A percentile compares a stretch with the other conserved stretches of the same genome.
Evolutionary conservation across 1,140 invertebrate species (phyloP).

Genomic region (Agrypnia vestita): DNA sequence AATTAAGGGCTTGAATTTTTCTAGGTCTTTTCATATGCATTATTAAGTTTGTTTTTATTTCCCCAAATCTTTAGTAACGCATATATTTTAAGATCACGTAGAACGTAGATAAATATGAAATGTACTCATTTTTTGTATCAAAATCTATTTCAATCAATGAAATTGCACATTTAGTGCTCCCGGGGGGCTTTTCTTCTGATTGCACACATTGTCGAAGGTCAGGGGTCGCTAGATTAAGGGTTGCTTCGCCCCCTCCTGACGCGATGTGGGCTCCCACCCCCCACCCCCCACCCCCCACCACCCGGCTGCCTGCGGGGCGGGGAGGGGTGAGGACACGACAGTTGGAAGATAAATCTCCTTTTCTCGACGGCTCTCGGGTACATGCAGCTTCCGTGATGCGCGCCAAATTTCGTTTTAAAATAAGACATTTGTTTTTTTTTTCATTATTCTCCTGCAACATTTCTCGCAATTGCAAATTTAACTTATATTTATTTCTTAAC

Average conservation of each 20-base stretch:
- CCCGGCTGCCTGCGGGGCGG: slow-evolving; percentile 33
- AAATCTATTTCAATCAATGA: slow-evolving; percentile 27
- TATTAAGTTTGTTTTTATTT: too few relatives aligned
- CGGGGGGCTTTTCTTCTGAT: slow-evolving; percentile 25
- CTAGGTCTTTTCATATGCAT: too few relatives aligned
- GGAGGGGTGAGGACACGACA: slow-evolving; percentile 49
- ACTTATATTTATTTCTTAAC: too few relatives aligned
- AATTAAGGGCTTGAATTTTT: too few relatives aligned
- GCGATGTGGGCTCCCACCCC: slow-evolving; percentile 17
- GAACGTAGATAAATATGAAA: too few relatives aligned
- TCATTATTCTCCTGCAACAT: background rate
- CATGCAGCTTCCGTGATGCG: slow-evolving; percentile 26
- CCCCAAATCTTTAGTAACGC: too few relatives aligned
- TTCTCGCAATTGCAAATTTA: background rate
- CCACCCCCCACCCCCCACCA: background rate
- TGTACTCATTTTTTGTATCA: background rate
- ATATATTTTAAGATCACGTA: too few relatives aligned
- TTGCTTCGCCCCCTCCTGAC: background rate
- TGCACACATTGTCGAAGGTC: slow-evolving; percentile 45
- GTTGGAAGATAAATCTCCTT: slow-evolving; percentile 61
- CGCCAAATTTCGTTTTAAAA: slow-evolving; percentile 36
- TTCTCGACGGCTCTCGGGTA: slow-evolving; percentile 55
- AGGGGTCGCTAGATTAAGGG: slow-evolving; percentile 41
- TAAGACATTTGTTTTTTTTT: slow-evolving; percentile 17
- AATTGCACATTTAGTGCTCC: slow-evolving; percentile 22